These are phyloP conservation scores for Epinephelus malabaricus DNA, from an alignment of 2,797 vertebrate species.

Conservation along the genomic window DNA sequence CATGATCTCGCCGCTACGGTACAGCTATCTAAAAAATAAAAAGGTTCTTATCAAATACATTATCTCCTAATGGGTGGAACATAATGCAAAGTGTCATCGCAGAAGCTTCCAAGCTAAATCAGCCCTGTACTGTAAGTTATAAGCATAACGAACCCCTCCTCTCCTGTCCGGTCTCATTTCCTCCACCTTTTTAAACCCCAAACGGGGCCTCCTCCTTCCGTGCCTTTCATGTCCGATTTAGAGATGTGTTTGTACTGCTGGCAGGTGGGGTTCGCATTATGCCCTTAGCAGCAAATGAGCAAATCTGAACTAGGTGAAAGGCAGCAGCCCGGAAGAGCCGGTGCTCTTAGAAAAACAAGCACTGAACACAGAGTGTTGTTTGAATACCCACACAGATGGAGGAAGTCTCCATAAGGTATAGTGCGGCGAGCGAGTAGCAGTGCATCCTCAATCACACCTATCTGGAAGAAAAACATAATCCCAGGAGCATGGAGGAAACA, in stretches of 20 bases:
- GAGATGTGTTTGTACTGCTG: slow-evolving; percentile 25
- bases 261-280: slow-evolving; percentile 59
- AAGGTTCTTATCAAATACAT: neutral
- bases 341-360: slow-evolving; percentile 18
- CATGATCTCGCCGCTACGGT: neutral
- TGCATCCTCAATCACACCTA: neutral
- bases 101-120: neutral
- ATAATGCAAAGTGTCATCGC: slow-evolving; percentile 1
- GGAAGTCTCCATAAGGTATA: neutral
- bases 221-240: slow-evolving; percentile 26
- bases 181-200: slow-evolving; percentile 14
- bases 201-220: slow-evolving; percentile 39
- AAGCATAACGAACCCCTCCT: slow-evolving; percentile 9
- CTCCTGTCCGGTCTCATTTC: slow-evolving; percentile 22
- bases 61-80: neutral
- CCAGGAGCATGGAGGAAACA: neutral
- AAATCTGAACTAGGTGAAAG: slow-evolving; percentile 37
- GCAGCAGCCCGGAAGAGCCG: slow-evolving; percentile 9
- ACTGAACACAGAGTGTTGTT: slow-evolving; percentile 17
- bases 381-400: slow-evolving; percentile 16
- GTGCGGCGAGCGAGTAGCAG: neutral
- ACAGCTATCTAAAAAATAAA: neutral
- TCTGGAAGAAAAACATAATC: slow-evolving; percentile 2
- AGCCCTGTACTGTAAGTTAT: slow-evolving; percentile 2
- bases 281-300: slow-evolving; percentile 19